Evolutionary conservation across 2,888 invertebrate species (phyloP).

Genomic region (Apamea epomidion): DNA sequence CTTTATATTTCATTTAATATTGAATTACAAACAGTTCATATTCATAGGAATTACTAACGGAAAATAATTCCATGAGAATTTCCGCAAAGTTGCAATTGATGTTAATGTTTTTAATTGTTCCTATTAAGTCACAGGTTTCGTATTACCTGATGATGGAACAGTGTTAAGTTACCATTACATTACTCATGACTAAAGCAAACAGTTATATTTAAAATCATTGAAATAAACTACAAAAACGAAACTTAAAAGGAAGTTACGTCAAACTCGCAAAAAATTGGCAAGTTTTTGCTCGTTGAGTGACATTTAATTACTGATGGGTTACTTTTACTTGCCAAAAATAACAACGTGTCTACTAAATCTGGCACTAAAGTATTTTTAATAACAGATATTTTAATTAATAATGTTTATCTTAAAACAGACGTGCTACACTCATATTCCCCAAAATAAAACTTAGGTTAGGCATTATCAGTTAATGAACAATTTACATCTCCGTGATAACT

Average conservation of each 20-base stretch:
- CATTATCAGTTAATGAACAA: background rate
- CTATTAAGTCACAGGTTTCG: conserved; percentile 34
- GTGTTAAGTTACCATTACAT: conserved; percentile 14
- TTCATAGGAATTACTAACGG: conserved; percentile 30
- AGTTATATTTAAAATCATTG: conserved; percentile 8
- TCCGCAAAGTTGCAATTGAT: conserved; percentile 46
- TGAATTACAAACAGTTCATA: background rate
- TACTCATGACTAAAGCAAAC: background rate
- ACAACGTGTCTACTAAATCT: background rate
- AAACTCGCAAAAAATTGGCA: conserved; percentile 34
- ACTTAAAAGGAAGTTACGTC: conserved; percentile 18
- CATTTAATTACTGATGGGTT: conserved; percentile 34
- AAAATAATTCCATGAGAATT: conserved; percentile 38
- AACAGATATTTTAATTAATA: background rate
- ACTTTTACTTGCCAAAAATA: conserved; percentile 29
- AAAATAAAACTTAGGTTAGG: background rate
- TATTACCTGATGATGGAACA: conserved; percentile 7
- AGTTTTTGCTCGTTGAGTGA: conserved; percentile 33
- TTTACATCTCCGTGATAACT: background rate
- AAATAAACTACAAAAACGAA: conserved; percentile 6
- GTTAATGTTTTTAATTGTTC: conserved; percentile 45
- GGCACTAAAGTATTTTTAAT: conserved; percentile 7
- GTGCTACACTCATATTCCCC: background rate
- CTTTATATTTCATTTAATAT: conserved; percentile 7
- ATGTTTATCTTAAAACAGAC: conserved; percentile 17